phyloP scores from a whole-genome alignment of 2,797 vertebrate genomes.

The Telmatherina bonti region DNA sequence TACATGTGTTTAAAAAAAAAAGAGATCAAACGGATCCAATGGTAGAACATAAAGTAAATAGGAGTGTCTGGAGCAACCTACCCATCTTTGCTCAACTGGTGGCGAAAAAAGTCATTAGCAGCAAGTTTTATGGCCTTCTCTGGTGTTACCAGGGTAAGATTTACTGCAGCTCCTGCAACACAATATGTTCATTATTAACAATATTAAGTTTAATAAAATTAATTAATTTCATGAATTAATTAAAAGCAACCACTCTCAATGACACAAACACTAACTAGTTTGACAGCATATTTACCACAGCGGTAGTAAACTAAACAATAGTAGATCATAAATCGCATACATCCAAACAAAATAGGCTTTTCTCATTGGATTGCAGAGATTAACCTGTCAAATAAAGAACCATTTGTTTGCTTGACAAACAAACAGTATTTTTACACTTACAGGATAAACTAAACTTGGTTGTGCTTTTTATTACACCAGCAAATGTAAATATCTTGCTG shows the following conservation, averaged over 20 bases:
- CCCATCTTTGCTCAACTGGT: conserved; percentile 84
- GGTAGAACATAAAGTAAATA: background rate
- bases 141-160: conserved; percentile 87
- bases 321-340: background rate
- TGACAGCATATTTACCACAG: background rate
- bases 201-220: too few species aligned
- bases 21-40: background rate
- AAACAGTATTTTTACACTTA: background rate
- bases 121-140: conserved; percentile 90
- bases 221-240: background rate
- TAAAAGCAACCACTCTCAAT: background rate
- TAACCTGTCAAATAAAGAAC: background rate
- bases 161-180: conserved; percentile 84
- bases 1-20: conserved; percentile 2
- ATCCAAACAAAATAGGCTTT: background rate
- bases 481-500: background rate
- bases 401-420: background rate
- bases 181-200: background rate
- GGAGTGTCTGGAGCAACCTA: conserved; percentile 55
- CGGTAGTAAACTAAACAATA: background rate
- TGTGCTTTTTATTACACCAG: background rate
- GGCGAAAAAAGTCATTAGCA: conserved; percentile 88
- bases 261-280: background rate
- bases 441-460: background rate
- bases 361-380: background rate